Percentiles rank a stretch among this genome's conserved stretches.
Conservation (phyloP, 1,140 invertebrate species). For the Atta colombica region DNA sequence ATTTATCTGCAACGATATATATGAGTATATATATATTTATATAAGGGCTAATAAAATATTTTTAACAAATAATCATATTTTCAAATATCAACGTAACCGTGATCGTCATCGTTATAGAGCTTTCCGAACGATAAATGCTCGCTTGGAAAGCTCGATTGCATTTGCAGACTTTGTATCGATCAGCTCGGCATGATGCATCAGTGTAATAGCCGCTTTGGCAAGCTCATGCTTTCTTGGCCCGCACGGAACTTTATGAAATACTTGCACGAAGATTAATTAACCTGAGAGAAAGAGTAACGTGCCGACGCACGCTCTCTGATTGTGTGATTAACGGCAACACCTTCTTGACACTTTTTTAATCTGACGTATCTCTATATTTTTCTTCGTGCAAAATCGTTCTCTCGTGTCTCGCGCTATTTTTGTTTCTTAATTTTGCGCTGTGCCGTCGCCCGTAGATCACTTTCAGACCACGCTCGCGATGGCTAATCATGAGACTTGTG, state of each 20-base stretch:
- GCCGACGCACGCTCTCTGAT: conserved; percentile 42
- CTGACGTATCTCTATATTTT: conserved; percentile 53
- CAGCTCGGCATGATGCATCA: conserved; percentile 49
- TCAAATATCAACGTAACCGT: background rate
- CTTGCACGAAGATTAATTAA: conserved; percentile 63
- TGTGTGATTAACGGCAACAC: conserved; percentile 56
- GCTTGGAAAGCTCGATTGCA: conserved; percentile 32
- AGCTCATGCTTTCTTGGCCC: conserved; percentile 18
- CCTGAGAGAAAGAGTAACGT: conserved; percentile 39
- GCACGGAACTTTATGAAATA: conserved; percentile 59
- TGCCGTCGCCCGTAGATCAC: conserved; percentile 32
- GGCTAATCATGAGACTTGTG: background rate
- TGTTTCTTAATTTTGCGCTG: conserved; percentile 54
- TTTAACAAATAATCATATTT: conserved; percentile 41
- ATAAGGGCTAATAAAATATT: conserved; percentile 6
- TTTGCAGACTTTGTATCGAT: conserved; percentile 53
- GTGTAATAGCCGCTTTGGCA: conserved; percentile 44
- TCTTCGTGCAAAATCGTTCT: conserved; percentile 52
- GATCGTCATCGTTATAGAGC: conserved; percentile 37
- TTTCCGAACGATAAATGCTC: background rate
- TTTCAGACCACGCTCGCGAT: conserved; percentile 45
- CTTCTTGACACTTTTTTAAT: conserved; percentile 63
- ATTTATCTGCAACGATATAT: no score
- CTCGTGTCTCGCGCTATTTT: conserved; percentile 30
- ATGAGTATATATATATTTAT: no score